Base-by-base conservation (phyloP, 2,113 vertebrate genomes). In the Narcine bancroftii region DNA sequence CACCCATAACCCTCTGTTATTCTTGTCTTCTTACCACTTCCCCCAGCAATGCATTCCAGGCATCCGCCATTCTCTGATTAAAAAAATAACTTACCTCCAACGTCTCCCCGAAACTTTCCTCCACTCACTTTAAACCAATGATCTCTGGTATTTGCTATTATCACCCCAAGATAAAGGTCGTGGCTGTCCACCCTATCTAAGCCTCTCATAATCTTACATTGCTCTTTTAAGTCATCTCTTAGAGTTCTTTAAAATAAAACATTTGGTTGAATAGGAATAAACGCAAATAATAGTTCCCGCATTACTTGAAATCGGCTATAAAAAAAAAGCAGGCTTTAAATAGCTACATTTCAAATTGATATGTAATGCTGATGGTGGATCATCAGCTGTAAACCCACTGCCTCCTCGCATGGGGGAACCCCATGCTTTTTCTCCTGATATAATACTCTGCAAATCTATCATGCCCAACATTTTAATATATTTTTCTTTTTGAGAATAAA, bases 401-500 rank as follows among this genome's bases (percentile, higher is more conserved):
- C 65, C 65, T 91, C 29, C 81, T 36, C 6, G 6, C 15, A 7
- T 87, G 89, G 36, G 36, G 42, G 29, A 69, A 29, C 29, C 60
- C 63, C 42, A 29, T 19, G 36, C 36, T 26, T 6, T 79, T 2
- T 47, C 29, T 69, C 39, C 24, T 66, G 19, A 69, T n/a, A 65
- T 65, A 92, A 79, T 79, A 6, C 29, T 77, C 15, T 72, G 71
- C 76, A 75, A 39, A 56, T 36, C 76, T 66, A 65, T 79, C 76
- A 77, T 10, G n/a, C n/a, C 39, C 33, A 39, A 60, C 60, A 33
- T 45, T 91, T 45, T 69, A 71, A 71, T 91, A 69, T 60, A 91
- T 29, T 91, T 66, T 69, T 47, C 89, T 45, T 89, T 36, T 91
- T 19, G 29, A 42, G n/a, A 79, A 83, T 69, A 91, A 69, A 91